Base-by-base conservation (phyloP, 2,113 vertebrate genomes). In the Lepisosteus oculatus region DNA sequence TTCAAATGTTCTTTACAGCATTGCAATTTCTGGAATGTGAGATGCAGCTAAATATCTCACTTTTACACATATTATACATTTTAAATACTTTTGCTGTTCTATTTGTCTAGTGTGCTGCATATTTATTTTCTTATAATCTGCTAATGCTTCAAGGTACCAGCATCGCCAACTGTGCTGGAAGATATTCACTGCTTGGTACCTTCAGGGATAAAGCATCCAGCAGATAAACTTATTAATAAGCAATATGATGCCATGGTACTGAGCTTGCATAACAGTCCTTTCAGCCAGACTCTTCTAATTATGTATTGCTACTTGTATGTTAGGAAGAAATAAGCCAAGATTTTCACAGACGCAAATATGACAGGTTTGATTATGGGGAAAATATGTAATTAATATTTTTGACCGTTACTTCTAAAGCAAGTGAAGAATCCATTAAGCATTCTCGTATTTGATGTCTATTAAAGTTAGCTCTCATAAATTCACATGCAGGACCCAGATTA, bases 341-440 rank as follows among this genome's bases (percentile, higher is more conserved):
- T 81, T 83, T 84, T 78, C 81, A 85, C 84, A 84, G 88, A 91
- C 88, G 91, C 88, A 91, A 89, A 91, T 91, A 87, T 89, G 86
- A 88, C 88, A 85, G 84, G 87, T 81, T 82, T 83, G 83, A 88
- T 92, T 87, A 89, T 91, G 89, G 89, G 88, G 81, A 79, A 83
- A 87, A 77, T 80, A 79, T 81, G 88, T 51, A 2, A 51, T 51
- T 51, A 51, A 51, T 9, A 51, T 51, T 51, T 51, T 51, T 51
- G 5, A 51, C 5, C 47, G 9, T 51, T 51, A 6, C 9, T 51
- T 9, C 47, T 51, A 59, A 72, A 84, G 84, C 86, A 86, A 89
- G 89, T 87, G 86, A 85, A 85, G 79, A 88, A 88, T 61, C 3
- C 71, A 66, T 69, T 76, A 76, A 80, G 75, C 63, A 67, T 47